phyloP scores from a whole-genome alignment of 2,797 vertebrate species.

The Rhyacichthys aspro region DNA sequence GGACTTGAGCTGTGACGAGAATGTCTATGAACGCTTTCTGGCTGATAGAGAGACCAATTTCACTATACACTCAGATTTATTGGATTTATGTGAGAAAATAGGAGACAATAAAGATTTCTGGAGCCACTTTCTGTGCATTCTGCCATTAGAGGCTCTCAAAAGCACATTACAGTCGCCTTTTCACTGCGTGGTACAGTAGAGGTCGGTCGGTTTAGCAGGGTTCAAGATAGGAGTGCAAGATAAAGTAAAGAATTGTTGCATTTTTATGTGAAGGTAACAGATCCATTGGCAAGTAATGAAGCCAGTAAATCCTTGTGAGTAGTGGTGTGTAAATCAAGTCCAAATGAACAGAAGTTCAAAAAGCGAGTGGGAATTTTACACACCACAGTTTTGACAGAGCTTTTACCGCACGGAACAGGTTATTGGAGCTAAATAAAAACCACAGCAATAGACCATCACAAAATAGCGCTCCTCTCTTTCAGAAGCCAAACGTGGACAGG shows the following conservation, averaged over 20 bases:
- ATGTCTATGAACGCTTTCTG: slow-evolving; percentile 30
- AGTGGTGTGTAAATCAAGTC: too few species aligned
- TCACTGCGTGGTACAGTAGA: neutral
- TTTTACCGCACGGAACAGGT: neutral
- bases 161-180: neutral
- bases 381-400: neutral
- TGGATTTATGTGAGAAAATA: slow-evolving; percentile 13
- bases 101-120: slow-evolving; percentile 1
- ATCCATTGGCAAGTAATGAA: too few species aligned
- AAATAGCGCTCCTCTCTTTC: neutral
- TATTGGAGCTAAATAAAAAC: too few species aligned
- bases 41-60: slow-evolving; percentile 13
- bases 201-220: too few species aligned
- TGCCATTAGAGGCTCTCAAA: neutral
- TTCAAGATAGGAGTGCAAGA: too few species aligned
- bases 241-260: too few species aligned
- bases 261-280: too few species aligned
- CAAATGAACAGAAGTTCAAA: neutral
- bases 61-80: slow-evolving; percentile 16
- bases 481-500: slow-evolving; percentile 12
- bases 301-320: too few species aligned
- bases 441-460: too few species aligned
- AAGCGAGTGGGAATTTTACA: neutral
- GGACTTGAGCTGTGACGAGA: slow-evolving; percentile 43
- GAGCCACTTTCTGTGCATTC: neutral